phyloP scores from a whole-genome alignment of 2,113 vertebrate genomes.

The Rostratula benghalensis region DNA sequence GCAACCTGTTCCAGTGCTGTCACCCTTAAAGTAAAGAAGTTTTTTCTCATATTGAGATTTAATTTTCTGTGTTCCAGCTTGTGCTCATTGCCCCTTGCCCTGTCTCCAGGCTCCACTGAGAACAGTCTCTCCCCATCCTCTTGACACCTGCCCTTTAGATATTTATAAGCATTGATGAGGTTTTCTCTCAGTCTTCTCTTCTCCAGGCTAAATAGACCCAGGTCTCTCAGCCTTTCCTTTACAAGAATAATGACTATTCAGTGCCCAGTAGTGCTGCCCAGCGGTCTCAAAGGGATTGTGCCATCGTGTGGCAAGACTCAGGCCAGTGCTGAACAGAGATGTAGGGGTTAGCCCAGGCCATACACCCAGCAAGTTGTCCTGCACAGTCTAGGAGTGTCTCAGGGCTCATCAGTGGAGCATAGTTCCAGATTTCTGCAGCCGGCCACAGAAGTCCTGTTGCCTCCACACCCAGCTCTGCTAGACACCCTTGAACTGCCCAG shows the following conservation, averaged over 20 bases:
- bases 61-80: background rate
- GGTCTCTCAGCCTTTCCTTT: background rate
- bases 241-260: background rate
- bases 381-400: background rate
- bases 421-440: background rate
- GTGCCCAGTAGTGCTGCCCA: rapidly evolving
- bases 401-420: background rate
- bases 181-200: background rate
- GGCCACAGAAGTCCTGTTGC: background rate
- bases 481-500: background rate
- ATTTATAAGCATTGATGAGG: background rate
- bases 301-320: rapidly evolving
- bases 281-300: background rate
- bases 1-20: background rate
- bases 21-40: background rate
- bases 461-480: background rate
- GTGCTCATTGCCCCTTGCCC: background rate
- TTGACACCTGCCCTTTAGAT: background rate
- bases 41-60: background rate
- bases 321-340: background rate
- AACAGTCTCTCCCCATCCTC: background rate
- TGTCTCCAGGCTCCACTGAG: background rate
- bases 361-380: background rate
- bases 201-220: background rate
- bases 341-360: background rate